Evolutionary conservation across 2,113 vertebrate species (phyloP).

Genomic region (Synchiropus splendidus): DNA sequence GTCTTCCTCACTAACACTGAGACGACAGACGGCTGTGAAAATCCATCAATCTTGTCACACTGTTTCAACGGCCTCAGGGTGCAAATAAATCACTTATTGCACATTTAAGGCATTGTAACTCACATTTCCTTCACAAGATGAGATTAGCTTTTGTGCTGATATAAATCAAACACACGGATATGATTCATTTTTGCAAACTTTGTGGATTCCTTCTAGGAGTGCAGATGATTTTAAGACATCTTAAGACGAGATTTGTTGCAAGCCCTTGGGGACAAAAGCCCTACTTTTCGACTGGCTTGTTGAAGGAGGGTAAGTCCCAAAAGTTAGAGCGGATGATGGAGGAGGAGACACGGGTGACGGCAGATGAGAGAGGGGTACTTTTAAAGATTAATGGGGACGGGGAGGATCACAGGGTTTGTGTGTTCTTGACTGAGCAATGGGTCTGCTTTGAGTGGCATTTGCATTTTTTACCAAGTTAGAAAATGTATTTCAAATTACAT

Average conservation of each 20-base stretch:
- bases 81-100: background rate
- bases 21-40: too few relatives aligned
- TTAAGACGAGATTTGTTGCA: too few relatives aligned
- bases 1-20: too few relatives aligned
- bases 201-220: too few relatives aligned
- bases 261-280: too few relatives aligned
- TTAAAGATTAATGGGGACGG: constrained; percentile 41
- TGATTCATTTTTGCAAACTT: constrained; percentile 8
- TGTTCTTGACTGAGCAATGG: too few relatives aligned
- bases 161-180: constrained; percentile 4
- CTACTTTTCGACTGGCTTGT: background rate
- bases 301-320: constrained; percentile 19
- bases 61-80: background rate
- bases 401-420: constrained; percentile 29
- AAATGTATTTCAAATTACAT: too few relatives aligned
- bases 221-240: constrained; percentile 13
- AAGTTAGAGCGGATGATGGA: constrained; percentile 38
- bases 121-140: background rate
- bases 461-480: too few relatives aligned
- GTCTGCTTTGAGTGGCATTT: too few relatives aligned
- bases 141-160: background rate
- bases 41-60: background rate
- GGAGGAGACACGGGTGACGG: constrained; percentile 29
- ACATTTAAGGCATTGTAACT: background rate
- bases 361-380: constrained; percentile 41